These are phyloP conservation scores for Halcyon chelicuti DNA, from an alignment of 2,797 vertebrate genomes.

Conservation along the genomic window DNA sequence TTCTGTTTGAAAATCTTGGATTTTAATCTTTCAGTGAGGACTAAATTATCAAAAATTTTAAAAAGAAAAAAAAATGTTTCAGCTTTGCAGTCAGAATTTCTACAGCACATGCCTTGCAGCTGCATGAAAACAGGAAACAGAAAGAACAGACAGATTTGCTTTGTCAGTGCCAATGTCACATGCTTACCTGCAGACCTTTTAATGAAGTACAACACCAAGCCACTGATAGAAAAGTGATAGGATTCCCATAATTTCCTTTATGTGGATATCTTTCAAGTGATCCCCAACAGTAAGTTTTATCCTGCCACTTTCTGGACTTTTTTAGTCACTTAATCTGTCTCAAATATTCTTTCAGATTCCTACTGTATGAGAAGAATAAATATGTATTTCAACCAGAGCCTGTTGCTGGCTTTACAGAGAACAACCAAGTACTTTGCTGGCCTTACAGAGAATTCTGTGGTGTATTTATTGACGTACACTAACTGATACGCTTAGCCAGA, in stretches of 20 bases:
- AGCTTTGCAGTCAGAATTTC: neutral
- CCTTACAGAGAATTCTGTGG: neutral
- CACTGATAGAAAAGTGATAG: neutral
- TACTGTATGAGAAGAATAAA: neutral
- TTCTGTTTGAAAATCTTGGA: neutral
- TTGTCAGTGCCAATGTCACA: neutral
- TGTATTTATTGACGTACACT: neutral
- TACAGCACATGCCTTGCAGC: neutral
- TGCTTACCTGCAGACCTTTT: neutral
- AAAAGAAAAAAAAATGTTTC: neutral
- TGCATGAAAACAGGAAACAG: neutral
- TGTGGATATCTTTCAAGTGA: neutral
- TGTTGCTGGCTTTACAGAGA: neutral
- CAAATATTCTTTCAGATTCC: neutral
- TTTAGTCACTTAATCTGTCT: neutral
- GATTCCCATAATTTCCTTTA: neutral
- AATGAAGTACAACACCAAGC: neutral
- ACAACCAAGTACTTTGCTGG: neutral
- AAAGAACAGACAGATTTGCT: neutral
- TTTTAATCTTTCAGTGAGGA: neutral
- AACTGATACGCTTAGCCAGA: neutral
- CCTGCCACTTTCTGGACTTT: neutral
- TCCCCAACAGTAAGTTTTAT: neutral
- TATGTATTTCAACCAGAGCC: neutral
- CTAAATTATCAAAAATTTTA: neutral